phyloP scores from a whole-genome alignment of 1,140 invertebrate species.

The Artemia franciscana region DNA sequence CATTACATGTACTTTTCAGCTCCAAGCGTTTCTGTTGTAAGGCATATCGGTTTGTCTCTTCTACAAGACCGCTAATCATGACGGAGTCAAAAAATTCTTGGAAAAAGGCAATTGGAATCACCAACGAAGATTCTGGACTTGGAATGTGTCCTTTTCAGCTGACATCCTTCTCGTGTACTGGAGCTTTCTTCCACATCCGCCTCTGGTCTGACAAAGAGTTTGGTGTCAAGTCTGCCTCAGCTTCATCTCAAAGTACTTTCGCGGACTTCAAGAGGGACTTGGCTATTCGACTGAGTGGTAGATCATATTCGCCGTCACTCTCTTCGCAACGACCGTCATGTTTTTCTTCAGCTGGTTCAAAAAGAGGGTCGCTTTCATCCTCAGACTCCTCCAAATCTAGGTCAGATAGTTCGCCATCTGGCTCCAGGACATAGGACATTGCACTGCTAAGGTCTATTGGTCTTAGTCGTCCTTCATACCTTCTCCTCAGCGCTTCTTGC shows the following conservation, averaged over 20 bases:
- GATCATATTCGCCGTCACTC: neutral
- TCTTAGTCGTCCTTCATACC: neutral
- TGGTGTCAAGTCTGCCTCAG: too few relatives aligned
- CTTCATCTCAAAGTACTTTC: too few relatives aligned
- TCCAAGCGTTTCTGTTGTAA: neutral
- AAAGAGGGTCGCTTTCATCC: neutral
- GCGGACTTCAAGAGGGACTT: too few relatives aligned
- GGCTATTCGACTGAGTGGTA: too few relatives aligned
- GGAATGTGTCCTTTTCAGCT: neutral
- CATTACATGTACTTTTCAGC: neutral
- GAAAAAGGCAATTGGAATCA: neutral
- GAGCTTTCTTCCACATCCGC: too few relatives aligned
- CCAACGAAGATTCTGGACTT: neutral
- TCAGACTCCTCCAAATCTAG: neutral
- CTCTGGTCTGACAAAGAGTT: too few relatives aligned
- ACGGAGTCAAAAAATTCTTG: neutral
- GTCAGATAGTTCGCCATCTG: too few relatives aligned
- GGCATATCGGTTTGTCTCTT: neutral
- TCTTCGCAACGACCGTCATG: neutral
- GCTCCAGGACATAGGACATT: neutral
- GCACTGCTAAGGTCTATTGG: neutral
- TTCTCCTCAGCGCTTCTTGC: neutral
- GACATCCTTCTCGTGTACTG: neutral
- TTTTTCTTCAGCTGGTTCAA: neutral
- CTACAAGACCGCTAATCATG: neutral